These are phyloP conservation scores for Megastigmus dorsalis DNA, from an alignment of 2,888 invertebrate species.

Conservation along the genomic window DNA sequence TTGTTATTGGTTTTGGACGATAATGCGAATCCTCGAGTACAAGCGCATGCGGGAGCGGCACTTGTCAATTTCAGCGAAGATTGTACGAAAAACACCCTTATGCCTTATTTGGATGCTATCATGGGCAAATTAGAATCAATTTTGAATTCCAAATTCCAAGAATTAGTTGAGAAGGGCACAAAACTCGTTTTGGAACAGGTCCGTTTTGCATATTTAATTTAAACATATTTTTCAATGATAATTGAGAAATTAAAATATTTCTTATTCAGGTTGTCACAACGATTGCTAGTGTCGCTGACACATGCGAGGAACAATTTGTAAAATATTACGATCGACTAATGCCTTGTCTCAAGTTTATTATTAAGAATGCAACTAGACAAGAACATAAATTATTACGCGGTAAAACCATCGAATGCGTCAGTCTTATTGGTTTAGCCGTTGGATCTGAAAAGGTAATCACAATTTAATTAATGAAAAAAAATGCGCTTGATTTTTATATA, in stretches of 20 bases:
- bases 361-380: slow-evolving; percentile 91
- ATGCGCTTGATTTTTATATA: background rate
- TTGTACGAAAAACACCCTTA: slow-evolving; percentile 95
- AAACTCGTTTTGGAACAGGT: slow-evolving; percentile 96
- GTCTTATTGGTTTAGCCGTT: slow-evolving; percentile 94
- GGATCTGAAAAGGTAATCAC: slow-evolving; percentile 80
- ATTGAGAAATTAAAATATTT: slow-evolving; percentile 3
- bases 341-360: slow-evolving; percentile 97
- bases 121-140: slow-evolving; percentile 94
- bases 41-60: slow-evolving; percentile 91
- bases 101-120: slow-evolving; percentile 91
- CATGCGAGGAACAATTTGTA: slow-evolving; percentile 96
- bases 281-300: slow-evolving; percentile 98
- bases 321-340: slow-evolving; percentile 93
- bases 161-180: slow-evolving; percentile 94
- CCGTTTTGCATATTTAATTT: slow-evolving; percentile 40
- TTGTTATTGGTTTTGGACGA: slow-evolving; percentile 92
- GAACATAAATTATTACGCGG: slow-evolving; percentile 94
- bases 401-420: slow-evolving; percentile 99
- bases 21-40: slow-evolving; percentile 92
- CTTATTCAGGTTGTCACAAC: slow-evolving; percentile 88
- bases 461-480: background rate
- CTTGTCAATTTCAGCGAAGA: slow-evolving; percentile 99
- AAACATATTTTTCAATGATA: background rate
- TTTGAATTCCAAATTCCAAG: slow-evolving; percentile 93